Evolutionary conservation across 2,797 vertebrate genomes (phyloP), one percentile per base, ranked within the genome.

Genomic region (Miichthys miiuy): DNA sequence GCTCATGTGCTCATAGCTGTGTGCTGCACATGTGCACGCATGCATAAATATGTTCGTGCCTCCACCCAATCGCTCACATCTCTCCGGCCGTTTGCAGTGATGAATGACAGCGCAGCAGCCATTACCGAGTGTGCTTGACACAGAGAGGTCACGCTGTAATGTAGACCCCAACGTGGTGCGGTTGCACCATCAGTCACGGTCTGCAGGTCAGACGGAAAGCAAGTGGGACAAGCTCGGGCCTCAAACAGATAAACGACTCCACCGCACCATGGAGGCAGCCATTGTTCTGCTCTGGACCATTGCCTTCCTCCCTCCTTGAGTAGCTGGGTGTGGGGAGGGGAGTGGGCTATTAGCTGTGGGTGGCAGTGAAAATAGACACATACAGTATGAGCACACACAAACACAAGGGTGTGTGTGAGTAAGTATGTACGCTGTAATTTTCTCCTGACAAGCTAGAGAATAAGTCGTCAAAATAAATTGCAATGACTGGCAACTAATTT

Each of bases 161-260:
- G 90, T 77, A 79, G 89, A 88, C 85, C 84, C 75, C 80, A 38
- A 73, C 48, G 61, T 54, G 83, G 81, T 20, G 41, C 44, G 50
- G 79, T 48, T 58, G 71, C 79, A 51, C 74, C 88, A 93, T 94
- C 91, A 90, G 88, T 94, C 88, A 92, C 27, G 80, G 79, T 80
- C 73, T 68, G 80, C 58, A 72, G 85, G 78, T 86, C 86, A 78
- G 87, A 85, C 84, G 75, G 77, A 81, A 90, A 85, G 85, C 78
- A 77, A 92, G 86, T 81, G 85, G 86, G 87, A 84, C 75, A 83
- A 41, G 58, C 72, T 78, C 23, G 1, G 80, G 85, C 83, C 78
- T 84, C 89, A 83, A 89, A 88, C 91, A 92, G 93, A 94, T 92
- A 93, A 94, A 94, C 72, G 90, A 94, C 84, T 87, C 79, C 65